A percentile compares a stretch with the other conserved stretches of the same genome.
Conservation (phyloP, 2,797 vertebrate genomes). For the Enoplosus armatus region DNA sequence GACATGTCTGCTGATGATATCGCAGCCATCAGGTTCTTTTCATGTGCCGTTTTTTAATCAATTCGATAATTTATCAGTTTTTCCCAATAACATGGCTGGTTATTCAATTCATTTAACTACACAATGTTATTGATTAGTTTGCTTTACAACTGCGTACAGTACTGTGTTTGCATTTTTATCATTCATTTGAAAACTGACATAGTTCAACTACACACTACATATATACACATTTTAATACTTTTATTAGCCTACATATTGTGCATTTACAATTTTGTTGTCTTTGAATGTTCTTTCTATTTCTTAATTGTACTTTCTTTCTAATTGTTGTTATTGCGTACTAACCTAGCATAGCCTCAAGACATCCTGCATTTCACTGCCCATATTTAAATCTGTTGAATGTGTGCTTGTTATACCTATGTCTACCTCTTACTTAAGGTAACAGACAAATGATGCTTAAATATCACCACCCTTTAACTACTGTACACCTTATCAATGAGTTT, state of each 20-base stretch:
- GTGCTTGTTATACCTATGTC: background rate
- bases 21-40: background rate
- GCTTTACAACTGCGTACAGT: no score
- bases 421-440: background rate
- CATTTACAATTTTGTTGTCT: background rate
- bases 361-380: background rate
- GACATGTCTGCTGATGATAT: slow-evolving; percentile 9
- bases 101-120: background rate
- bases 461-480: background rate
- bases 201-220: no score
- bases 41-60: background rate
- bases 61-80: background rate
- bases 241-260: background rate
- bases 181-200: no score
- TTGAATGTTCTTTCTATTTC: background rate
- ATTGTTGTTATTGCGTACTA: background rate
- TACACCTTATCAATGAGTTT: background rate
- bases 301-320: background rate
- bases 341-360: background rate
- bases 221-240: background rate
- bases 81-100: background rate
- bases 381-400: background rate
- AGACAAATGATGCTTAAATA: background rate
- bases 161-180: no score
- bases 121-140: background rate